A percentile compares a stretch with the other conserved stretches of the same genome.
Evolutionary conservation across 2,888 invertebrate species (phyloP).

Genomic region (Tricholauxania praeusta): DNA sequence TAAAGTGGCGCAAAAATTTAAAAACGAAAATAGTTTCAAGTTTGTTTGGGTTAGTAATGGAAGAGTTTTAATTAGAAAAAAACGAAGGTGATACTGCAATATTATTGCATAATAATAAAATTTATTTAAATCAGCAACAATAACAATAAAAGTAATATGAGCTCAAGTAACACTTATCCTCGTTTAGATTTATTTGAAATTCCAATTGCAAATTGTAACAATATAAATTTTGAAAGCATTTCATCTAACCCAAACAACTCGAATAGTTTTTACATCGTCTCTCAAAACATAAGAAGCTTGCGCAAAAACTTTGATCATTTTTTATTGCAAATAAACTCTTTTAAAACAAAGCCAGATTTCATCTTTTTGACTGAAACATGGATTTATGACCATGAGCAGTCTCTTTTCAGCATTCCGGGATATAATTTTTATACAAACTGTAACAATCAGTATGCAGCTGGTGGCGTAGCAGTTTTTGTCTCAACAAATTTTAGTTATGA

Average conservation of each 20-base stretch:
- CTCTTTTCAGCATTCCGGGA: neutral
- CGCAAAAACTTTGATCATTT: too few relatives aligned
- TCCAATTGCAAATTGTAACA: neutral
- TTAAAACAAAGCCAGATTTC: too few relatives aligned
- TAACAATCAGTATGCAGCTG: conserved; percentile 11
- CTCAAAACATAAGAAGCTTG: too few relatives aligned
- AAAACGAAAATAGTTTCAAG: neutral
- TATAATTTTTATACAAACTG: conserved; percentile 1
- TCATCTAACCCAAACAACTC: neutral
- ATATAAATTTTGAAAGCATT: conserved; percentile 6
- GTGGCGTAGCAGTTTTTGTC: neutral
- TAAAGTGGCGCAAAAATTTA: conserved; percentile 1
- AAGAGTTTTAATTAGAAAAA: neutral
- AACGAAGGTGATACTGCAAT: conserved; percentile 5
- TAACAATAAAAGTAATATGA: too few relatives aligned
- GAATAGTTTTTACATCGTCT: too few relatives aligned
- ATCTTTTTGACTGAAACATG: too few relatives aligned
- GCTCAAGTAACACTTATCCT: too few relatives aligned
- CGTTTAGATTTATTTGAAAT: neutral
- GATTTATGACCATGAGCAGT: too few relatives aligned
- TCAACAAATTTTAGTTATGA: neutral
- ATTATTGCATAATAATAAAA: neutral
- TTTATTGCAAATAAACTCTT: too few relatives aligned
- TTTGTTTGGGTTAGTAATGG: neutral
- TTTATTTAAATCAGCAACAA: too few relatives aligned